A percentile compares a stretch with the other conserved stretches of the same genome.
These are phyloP conservation scores for Psilopogon haemacephalus DNA, from an alignment of 2,113 vertebrate species.

Conservation along the genomic window DNA sequence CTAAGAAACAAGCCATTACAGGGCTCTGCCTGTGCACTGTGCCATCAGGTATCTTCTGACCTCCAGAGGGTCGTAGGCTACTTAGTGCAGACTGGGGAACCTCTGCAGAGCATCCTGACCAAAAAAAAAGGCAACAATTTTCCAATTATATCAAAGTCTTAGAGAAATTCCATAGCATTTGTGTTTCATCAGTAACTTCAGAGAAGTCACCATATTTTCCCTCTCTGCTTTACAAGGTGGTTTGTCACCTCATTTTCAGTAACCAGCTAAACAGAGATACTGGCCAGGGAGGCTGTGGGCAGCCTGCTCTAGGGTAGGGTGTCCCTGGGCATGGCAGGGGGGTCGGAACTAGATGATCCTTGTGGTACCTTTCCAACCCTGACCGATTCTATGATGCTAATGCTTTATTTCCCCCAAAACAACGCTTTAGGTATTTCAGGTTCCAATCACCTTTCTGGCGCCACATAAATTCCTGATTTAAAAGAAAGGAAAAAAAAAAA, in stretches of 20 bases:
- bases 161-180: not conserved
- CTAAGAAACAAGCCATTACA: not conserved
- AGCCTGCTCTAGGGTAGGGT: too few species aligned
- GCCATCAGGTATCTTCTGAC: not conserved
- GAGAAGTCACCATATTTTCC: not conserved
- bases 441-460: not conserved
- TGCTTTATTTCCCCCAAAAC: not conserved
- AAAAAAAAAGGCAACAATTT: conserved; percentile 12
- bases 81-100: not conserved
- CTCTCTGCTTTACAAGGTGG: not conserved
- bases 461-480: not conserved
- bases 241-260: not conserved
- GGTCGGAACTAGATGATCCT: too few species aligned
- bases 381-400: too few species aligned
- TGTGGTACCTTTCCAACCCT: too few species aligned
- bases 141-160: not conserved
- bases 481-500: not conserved
- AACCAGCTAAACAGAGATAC: not conserved
- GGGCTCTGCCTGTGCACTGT: not conserved
- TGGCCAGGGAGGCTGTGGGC: too few species aligned
- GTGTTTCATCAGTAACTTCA: conserved; percentile 20
- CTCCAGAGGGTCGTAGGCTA: not conserved
- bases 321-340: too few species aligned
- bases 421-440: not conserved
- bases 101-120: not conserved